phyloP scores from a whole-genome alignment of 2,797 vertebrate genomes.

The Phrynocephalus forsythii region DNA sequence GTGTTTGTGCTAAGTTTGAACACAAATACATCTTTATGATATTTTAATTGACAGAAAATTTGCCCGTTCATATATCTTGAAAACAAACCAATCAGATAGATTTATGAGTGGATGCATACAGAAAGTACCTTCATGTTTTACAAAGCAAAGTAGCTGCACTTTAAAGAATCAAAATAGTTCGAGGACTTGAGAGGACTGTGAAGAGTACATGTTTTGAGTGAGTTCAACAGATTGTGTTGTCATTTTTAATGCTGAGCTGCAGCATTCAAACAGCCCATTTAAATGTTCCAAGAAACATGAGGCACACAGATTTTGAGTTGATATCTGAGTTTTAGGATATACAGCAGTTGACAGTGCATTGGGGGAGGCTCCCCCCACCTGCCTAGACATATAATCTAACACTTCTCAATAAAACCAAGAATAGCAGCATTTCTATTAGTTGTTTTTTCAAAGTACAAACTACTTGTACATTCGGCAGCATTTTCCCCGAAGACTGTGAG shows the following conservation, averaged over 20 bases:
- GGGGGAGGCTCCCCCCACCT: not conserved
- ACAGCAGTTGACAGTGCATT: constrained; percentile 2
- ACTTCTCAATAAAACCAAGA: not conserved
- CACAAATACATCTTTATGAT: not conserved
- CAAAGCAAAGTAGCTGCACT: not conserved
- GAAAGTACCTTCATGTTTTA: not conserved
- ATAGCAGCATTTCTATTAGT: not conserved
- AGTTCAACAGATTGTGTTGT: constrained; percentile 2
- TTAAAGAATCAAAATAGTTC: constrained; percentile 1
- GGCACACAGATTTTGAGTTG: not conserved
- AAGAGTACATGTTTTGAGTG: constrained; percentile 14
- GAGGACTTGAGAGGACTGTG: not conserved
- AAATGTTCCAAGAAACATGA: constrained; percentile 8
- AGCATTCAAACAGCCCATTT: constrained; percentile 20
- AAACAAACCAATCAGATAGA: constrained; percentile 6
- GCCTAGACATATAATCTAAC: not conserved
- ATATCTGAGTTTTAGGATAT: not conserved
- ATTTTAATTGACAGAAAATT: constrained; percentile 13
- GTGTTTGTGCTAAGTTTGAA: not conserved
- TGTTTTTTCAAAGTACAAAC: not conserved
- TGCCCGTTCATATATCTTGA: constrained; percentile 5
- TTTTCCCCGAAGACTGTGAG: not conserved
- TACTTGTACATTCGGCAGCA: not conserved
- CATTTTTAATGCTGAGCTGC: constrained; percentile 5
- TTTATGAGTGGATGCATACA: not conserved